Evolutionary conservation across 2,113 vertebrate species (phyloP), one percentile per base, ranked within the genome.

Genomic region (Calidris pugnax): DNA sequence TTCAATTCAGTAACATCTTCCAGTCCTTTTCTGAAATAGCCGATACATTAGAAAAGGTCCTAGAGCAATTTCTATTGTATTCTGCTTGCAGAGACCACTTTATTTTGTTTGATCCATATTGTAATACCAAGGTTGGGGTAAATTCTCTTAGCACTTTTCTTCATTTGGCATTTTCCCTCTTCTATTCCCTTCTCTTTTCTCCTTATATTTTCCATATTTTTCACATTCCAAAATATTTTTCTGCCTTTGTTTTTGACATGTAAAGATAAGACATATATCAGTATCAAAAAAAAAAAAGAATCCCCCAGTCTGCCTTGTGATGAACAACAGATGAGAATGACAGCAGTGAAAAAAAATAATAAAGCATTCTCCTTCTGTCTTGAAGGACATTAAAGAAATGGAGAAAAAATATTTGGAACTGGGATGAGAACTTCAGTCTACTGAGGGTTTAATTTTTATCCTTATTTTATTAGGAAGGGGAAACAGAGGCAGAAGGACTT

Each of bases 361-460:
- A 63, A 87, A 87, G 12, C 32, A 43, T 85, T 85, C 20, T 86
- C 33, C 43, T 93, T 48, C 39, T 51, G 6, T 83, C 53, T 71
- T 80, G 78, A 94, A 91, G 26, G 37, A 35, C 66, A 39, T 77
- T 55, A n/a, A 24, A 63, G 73, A 68, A 85, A 87, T 2, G 2
- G 14, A 75, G 21, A 35, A 76, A 87, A 86, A 60, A n/a, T 73
- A 80, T 20, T 56, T 96, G 83, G 63, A 93, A 89, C 73, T 32
- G 14, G 35, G 39, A 96, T 62, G 62, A 94, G 48, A 91, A 72
- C 33, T 84, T 91, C 50, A 66, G 89, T 75, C 74, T 89, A 66
- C 77, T 26, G 71, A 82, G 66, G 86, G 62, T 93, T 92, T 95
- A 89, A 85, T 91, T 95, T 97, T 97, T 94, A 95, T 95, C 87